Percentiles rank a stretch among this genome's conserved stretches.
Conservation (phyloP, 2,888 invertebrate genomes). For the Tenthredo distinguenda region DNA sequence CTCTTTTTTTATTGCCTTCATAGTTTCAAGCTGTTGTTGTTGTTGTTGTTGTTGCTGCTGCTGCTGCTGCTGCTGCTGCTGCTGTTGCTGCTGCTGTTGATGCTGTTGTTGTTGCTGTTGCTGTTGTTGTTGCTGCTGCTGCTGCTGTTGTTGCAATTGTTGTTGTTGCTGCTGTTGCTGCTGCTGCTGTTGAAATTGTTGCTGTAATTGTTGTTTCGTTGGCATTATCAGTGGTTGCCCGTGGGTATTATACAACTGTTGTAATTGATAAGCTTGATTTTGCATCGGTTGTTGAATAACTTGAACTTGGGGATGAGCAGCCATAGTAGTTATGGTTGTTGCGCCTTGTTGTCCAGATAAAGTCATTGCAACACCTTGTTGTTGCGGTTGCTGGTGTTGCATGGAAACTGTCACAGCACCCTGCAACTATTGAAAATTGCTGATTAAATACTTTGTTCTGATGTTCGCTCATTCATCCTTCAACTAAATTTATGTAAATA, state of each 20-base stretch:
- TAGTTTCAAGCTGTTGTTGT: conserved; percentile 64
- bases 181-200: conserved; percentile 74
- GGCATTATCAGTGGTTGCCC: conserved; percentile 89
- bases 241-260: conserved; percentile 90
- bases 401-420: conserved; percentile 80
- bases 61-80: conserved; percentile 74
- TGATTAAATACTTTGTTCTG: conserved; percentile 28
- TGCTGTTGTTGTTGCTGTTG: conserved; percentile 70
- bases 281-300: conserved; percentile 91
- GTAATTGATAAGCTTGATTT: conserved; percentile 86
- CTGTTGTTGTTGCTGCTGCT: conserved; percentile 68
- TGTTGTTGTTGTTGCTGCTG: conserved; percentile 75
- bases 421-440: conserved; percentile 65
- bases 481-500: background rate
- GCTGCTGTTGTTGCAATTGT: conserved; percentile 58
- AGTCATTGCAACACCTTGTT: conserved; percentile 77
- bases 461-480: background rate
- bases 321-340: conserved; percentile 87
- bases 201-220: conserved; percentile 58
- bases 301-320: conserved; percentile 89
- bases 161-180: conserved; percentile 69
- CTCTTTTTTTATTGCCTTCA: conserved; percentile 63
- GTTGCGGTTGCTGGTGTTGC: conserved; percentile 78
- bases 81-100: conserved; percentile 66
- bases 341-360: conserved; percentile 77